Evolutionary conservation across 1,140 invertebrate genomes (phyloP), one percentile per base, ranked within the genome.

Genomic region (Zaprionus lachaisei): DNA sequence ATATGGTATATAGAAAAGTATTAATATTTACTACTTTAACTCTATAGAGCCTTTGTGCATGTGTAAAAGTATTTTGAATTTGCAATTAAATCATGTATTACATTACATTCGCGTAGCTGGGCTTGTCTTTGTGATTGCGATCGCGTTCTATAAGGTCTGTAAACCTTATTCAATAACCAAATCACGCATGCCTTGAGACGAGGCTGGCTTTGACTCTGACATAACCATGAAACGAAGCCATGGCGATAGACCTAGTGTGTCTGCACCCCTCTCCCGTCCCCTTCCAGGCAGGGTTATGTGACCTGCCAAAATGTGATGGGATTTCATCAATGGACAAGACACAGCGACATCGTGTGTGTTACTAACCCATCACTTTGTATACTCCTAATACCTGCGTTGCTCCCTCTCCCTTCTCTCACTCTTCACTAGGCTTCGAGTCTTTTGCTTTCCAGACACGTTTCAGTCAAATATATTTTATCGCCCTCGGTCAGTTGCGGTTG

Each of bases 251-350:
- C 38, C 38, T 41, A n/a, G 12, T 41, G 38, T 47, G 15, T 47
- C 31, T 31, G 31, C 31, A 31, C 31, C 31, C 31, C 31, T 2
- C 9, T 7, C 24, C 24, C 5, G 5, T 34, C 31, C 9, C 9
- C 31, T 7, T 34, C 31, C 9, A 11, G 31, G 5, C n/a, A 17
- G 41, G 41, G 41, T 47, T 47, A 47, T 47, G 41, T 47, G 41
- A 17, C 41, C 41, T 47, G 66, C 41, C 15, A 64, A 72, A 61
- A 73, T 64, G 57, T 41, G 17, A 44, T 47, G 22, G 44, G 71
- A 79, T 81, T 79, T 81, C 79, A 72, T 78, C 78, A 83, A 82
- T 79, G 71, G 61, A 61, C 44, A 49, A 31, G 38, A 76, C 31
- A 31, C 31, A 31, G 0, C 9, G 31, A 11, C 64, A 74, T 4